Conservation (phyloP, 64 coral and sea anemone genomes). For the Catalaphyllia jardinei region DNA sequence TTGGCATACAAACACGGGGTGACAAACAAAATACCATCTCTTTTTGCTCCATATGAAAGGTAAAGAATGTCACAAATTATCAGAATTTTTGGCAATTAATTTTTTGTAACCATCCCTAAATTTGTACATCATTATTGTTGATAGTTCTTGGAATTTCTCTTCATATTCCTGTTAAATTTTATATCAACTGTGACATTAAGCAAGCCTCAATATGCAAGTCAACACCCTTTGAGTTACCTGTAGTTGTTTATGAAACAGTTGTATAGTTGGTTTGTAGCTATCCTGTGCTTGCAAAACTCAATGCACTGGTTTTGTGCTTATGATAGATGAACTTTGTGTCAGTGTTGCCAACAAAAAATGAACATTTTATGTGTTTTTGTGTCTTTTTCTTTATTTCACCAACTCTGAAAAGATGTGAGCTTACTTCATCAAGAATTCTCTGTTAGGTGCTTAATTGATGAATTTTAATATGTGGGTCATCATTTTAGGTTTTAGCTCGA, state of each 20-base stretch:
- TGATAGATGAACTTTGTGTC: background rate
- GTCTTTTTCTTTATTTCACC: background rate
- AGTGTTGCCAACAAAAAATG: background rate
- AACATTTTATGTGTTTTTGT: background rate
- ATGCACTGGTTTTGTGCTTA: background rate
- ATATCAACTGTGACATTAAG: constrained; percentile 1
- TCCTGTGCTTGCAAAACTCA: background rate
- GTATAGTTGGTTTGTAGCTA: background rate
- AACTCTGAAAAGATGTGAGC: background rate
- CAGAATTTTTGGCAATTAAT: background rate
- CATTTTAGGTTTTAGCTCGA: background rate
- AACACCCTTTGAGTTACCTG: constrained; percentile 27
- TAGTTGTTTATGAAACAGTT: constrained; percentile 20
- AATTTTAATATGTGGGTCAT: constrained; percentile 47
- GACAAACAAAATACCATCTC: constrained; percentile 73
- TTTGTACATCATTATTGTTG: background rate
- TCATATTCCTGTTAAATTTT: background rate
- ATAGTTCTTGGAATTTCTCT: background rate
- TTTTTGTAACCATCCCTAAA: background rate
- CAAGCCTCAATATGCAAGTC: constrained; percentile 15
- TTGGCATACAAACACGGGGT: constrained; percentile 80
- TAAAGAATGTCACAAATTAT: constrained; percentile 1
- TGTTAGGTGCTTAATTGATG: constrained; percentile 45
- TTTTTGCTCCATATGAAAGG: constrained; percentile 37
- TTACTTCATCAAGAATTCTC: constrained; percentile 6